Base-by-base conservation (phyloP, 2,888 invertebrate genomes). In the Teleiodes luculella region DNA sequence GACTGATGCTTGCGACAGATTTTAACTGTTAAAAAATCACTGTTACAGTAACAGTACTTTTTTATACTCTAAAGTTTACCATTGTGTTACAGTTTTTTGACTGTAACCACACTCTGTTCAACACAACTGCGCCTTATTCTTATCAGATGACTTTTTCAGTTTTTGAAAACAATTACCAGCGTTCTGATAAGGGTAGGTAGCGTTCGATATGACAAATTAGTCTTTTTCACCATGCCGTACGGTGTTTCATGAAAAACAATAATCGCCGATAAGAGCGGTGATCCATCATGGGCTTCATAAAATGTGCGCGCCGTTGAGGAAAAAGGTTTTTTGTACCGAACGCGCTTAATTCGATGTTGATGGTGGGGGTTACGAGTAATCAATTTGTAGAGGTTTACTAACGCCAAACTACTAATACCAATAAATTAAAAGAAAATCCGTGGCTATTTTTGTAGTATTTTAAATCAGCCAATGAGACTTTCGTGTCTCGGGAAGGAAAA, bases 171-270 rank as follows among this genome's bases (percentile, higher is more conserved):
- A 74, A 74, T 75, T 74, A 70, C 57, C 49, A 24, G 18, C 36
- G 0, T 14, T 16, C 39, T 63, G 69, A 69, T 72, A 72, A 67
- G 64, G 58, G 33, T 14, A 54, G 59, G 31, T 20, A 54, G 58
- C 55, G 62, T 65, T 65, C 70, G 62, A 70, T 65, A 67, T 74
- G 77, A 77, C 74, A 78, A 77, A 78, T 78, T 77, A 76, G 70
- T 66, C 62, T 67, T 74, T 66, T 57, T 64, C 61, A 56, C 60
- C 57, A 57, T 57, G 33, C 48, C 53, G 48, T 56, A 56, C 57
- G 61, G 61, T 65, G 73, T 65, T 74, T 76, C 70, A 75, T 70
- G 72, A 74, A 74, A 79, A 79, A 78, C 78, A 79, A 78, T 76
- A 74, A 74, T 64, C 68, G 58, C 54, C 64, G 77, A 78, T 78